Evolutionary conservation across 2,888 invertebrate genomes (phyloP).

Genomic region (Dysmachus trigonus): DNA sequence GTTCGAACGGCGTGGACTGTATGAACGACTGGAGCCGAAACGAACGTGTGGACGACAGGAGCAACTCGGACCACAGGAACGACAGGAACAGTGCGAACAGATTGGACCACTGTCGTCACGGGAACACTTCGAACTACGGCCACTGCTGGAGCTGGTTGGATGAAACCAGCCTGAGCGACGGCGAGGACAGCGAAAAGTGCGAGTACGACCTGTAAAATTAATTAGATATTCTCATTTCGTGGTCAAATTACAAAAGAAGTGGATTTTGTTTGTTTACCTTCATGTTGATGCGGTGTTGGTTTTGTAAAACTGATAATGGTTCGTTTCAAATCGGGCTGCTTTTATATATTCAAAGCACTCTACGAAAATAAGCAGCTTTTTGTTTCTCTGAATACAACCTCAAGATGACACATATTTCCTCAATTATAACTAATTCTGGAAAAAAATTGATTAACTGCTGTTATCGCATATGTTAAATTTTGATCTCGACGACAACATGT

Average conservation of each 20-base stretch:
- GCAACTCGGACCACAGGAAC: not conserved
- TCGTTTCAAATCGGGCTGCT: not conserved
- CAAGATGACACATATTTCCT: not conserved
- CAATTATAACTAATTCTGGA: slow-evolving; percentile 7
- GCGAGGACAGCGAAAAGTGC: not conserved
- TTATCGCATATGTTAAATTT: not conserved
- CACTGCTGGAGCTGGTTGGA: slow-evolving; percentile 5
- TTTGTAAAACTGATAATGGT: slow-evolving; percentile 6
- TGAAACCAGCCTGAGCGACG: slow-evolving; percentile 4
- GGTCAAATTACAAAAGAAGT: not conserved
- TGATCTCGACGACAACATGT: not conserved
- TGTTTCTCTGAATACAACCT: not conserved
- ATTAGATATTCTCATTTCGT: not conserved
- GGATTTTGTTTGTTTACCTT: not conserved
- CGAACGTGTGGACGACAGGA: not conserved
- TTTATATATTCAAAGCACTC: slow-evolving; percentile 1
- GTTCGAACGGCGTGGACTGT: not conserved
- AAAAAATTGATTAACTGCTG: slow-evolving; percentile 14
- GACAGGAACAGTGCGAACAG: not conserved
- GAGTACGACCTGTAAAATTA: not conserved
- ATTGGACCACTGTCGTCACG: not conserved
- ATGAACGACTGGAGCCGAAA: not conserved
- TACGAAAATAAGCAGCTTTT: not conserved
- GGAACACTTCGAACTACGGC: not conserved
- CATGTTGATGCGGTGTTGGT: slow-evolving; percentile 25